Percentiles rank a stretch among this genome's conserved stretches.
phyloP scores from a whole-genome alignment of 2,113 vertebrate species.

The Eulemur macaco region DNA sequence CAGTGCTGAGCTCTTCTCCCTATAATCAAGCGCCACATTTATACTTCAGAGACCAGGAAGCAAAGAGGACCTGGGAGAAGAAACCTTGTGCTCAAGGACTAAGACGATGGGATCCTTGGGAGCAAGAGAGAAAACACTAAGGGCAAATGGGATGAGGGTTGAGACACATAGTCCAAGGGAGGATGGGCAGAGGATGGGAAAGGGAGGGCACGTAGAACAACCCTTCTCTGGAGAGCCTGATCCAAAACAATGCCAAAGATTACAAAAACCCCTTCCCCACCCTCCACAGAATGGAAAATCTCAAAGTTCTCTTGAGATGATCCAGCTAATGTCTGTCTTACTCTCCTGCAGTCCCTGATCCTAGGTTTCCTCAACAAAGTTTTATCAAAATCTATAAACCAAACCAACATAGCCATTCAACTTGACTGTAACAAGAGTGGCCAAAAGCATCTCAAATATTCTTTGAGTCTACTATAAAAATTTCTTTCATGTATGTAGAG shows the following conservation, averaged over 20 bases:
- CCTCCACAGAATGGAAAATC: not conserved
- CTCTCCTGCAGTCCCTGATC: not conserved
- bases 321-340: not conserved
- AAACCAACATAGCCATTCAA: not conserved
- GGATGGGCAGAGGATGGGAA: not conserved
- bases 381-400: slow-evolving; percentile 24
- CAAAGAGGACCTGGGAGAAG: slow-evolving; percentile 10
- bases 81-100: not conserved
- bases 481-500: not conserved
- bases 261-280: not conserved
- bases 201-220: not conserved
- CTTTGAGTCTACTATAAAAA: not conserved
- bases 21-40: slow-evolving; percentile 43
- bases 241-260: slow-evolving; percentile 31
- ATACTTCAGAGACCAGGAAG: not conserved
- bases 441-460: slow-evolving; percentile 19
- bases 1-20: slow-evolving; percentile 71
- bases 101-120: not conserved
- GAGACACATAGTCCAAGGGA: not conserved
- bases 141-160: not conserved
- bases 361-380: not conserved
- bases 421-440: not conserved
- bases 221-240: not conserved
- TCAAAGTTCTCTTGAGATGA: slow-evolving; percentile 3
- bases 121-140: not conserved